Percentiles rank a stretch among this genome's conserved stretches.
These are phyloP conservation scores for Drosophila sordidapex DNA, from an alignment of 2,888 invertebrate genomes.

Conservation along the genomic window DNA sequence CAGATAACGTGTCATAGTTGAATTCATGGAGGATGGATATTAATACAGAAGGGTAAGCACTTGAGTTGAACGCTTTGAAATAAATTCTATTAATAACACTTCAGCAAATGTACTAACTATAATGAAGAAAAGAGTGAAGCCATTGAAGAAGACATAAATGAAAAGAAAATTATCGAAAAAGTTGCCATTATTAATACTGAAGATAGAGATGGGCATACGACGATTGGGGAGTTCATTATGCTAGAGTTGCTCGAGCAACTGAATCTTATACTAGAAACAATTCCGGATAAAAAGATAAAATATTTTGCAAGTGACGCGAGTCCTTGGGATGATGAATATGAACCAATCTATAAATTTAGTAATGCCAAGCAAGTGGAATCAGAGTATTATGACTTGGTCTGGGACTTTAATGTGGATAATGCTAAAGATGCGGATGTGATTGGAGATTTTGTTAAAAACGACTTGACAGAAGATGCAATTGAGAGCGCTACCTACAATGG, in stretches of 20 bases:
- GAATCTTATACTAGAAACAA: not conserved
- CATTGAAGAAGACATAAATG: not conserved
- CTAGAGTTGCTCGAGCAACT: not conserved
- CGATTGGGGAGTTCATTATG: not conserved
- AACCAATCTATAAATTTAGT: constrained; percentile 3
- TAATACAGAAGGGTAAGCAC: constrained; percentile 11
- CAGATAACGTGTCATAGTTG: not conserved
- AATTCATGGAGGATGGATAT: constrained; percentile 6
- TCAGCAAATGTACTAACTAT: not conserved
- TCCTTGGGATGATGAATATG: constrained; percentile 34
- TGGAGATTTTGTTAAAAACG: constrained; percentile 28
- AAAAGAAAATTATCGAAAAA: not conserved
- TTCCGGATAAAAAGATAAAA: not conserved
- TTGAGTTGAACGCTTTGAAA: not conserved
- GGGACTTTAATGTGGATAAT: constrained; percentile 16
- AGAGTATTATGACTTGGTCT: constrained; percentile 18
- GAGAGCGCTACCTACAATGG: not conserved
- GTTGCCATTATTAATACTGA: not conserved
- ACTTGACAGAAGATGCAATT: not conserved
- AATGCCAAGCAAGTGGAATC: constrained; percentile 23
- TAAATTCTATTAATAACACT: not conserved
- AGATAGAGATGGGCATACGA: not conserved
- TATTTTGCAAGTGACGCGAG: not conserved
- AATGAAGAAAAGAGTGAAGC: not conserved
- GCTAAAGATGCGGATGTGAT: constrained; percentile 27